Evolutionary conservation across 2,113 vertebrate genomes (phyloP).

Genomic region (Proteles cristata): DNA sequence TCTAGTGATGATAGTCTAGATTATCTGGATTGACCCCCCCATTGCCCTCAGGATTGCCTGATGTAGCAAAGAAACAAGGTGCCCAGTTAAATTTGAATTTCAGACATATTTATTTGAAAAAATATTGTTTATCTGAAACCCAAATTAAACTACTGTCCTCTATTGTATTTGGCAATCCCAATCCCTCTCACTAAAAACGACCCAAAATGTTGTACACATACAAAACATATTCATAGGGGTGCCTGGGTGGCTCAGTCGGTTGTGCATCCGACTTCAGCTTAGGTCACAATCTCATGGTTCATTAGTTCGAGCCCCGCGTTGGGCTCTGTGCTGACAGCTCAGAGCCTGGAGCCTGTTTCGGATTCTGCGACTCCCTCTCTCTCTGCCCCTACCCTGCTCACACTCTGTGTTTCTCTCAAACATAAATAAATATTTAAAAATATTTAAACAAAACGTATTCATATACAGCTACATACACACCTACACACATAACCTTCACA

Average conservation of each 20-base stretch:
- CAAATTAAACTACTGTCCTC: neutral
- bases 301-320: no score
- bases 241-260: no score
- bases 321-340: no score
- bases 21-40: neutral
- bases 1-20: neutral
- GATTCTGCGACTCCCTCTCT: no score
- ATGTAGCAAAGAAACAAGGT: neutral
- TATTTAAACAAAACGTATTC: neutral
- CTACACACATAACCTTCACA: neutral
- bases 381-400: no score
- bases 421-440: no score
- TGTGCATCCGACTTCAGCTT: no score
- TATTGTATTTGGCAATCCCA: neutral
- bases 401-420: no score
- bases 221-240: neutral
- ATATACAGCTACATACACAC: neutral
- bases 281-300: no score
- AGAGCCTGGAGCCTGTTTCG: no score
- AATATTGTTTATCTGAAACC: neutral
- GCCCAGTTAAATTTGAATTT: neutral
- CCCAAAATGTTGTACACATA: neutral
- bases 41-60: neutral
- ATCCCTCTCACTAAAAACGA: neutral
- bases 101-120: slow-evolving; percentile 11